Evolutionary conservation across 2,888 invertebrate genomes (phyloP), one percentile per base, ranked within the genome.

Genomic region (Troides oblongomaculatus): DNA sequence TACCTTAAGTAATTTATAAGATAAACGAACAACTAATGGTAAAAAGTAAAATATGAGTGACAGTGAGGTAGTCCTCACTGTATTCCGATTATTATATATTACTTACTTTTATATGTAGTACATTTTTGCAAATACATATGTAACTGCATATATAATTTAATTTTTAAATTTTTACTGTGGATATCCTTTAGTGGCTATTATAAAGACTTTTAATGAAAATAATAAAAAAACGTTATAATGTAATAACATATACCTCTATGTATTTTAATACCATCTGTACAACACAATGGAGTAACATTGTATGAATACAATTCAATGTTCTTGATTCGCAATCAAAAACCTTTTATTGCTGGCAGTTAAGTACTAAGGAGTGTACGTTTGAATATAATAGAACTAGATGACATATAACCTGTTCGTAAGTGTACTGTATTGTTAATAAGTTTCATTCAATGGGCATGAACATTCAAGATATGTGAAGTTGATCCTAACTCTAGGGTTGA

Each of bases 401-500:
- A 67, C 61, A 67, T 70, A 67, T 53, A 64, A 61, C 67, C 60
- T 50, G 66, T 63, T 70, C 30, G 70, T 67, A 73, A 75, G 71
- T 74, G 75, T 73, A 74, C 73, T 74, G 75, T 75, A 74, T 71
- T 77, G 75, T 75, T 79, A 76, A 83, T 79, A 79, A 72, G 75
- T 79, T 80, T 79, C 80, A 83, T 83, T 83, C 77, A 84, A 82
- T 74, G 79, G 77, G 74, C 74, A 78, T 74, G 75, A 76, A 75
- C 75, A 74, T 75, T 77, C 75, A 78, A 81, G 79, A 77, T 77
- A 75, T 77, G 77, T 76, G 73, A 68, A 74, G 72, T 75, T 79
- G 72, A 77, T 75, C 70, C 25, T 53, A 67, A 25, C 12, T 46
- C n/a, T 57, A 67, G 70, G 70, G 70, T 57, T 70, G 64, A 39